Evolutionary conservation across 2,888 invertebrate genomes (phyloP), one percentile per base, ranked within the genome.

Genomic region (Erebia palarica): DNA sequence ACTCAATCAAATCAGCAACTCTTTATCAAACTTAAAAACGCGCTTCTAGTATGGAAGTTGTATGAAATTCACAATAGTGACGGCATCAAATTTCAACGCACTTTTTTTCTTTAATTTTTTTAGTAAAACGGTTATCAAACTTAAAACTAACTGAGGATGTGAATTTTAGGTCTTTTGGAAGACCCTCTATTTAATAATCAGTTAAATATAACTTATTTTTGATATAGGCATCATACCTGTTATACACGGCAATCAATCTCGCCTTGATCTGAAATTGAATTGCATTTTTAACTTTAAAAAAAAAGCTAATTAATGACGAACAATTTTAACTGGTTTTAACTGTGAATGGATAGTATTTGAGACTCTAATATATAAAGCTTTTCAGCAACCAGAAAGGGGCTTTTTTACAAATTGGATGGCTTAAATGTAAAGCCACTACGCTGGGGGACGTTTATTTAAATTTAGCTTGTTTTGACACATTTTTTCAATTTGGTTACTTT

Each of bases 341-440:
- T 13, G 65, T 55, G 65, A n/a, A 65, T 53, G 36, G n/a, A 53
- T 65, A 53, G 53, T 53, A 55, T 49, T 63, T 55, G 65, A 65
- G 55, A 65, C 65, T 42, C 55, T 55, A 65, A 65, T 65, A 65
- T 55, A 65, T 65, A 65, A 65, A 53, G 65, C 65, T 65, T 65
- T 55, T 55, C 55, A 65, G 65, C 11, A 18, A 55, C 65, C 42
- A 42, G 55, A 4, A 65, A 65, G 53, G 42, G 65, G 11, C 16
- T 55, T 65, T 65, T 65, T 53, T 42, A 27, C 65, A 55, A 65
- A 65, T 65, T 55, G 65, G 53, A 65, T 55, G 55, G 55, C 65
- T 53, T 65, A 65, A 65, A 63, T 63, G 44, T 49, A 58, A 63
- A 63, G 47, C 63, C 63, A 18, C 63, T 21, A 14, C 49, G 47